phyloP scores from a whole-genome alignment of 2,888 invertebrate species.

The Creontiades dilutus region DNA sequence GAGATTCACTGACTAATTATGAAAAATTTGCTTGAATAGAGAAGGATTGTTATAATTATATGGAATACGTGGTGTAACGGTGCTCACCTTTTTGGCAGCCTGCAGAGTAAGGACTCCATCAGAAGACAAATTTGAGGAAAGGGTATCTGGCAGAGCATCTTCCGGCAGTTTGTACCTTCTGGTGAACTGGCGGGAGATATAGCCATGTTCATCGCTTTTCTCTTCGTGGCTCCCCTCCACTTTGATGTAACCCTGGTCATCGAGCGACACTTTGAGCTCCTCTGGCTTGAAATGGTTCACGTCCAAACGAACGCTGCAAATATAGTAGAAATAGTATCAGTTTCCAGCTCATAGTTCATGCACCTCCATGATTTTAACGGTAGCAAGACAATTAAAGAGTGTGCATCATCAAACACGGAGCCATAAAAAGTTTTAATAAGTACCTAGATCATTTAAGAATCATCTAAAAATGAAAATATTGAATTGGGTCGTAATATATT shows the following conservation, averaged over 20 bases:
- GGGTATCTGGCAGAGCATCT: constrained; percentile 78
- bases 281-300: constrained; percentile 79
- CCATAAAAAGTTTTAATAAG: no score
- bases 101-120: constrained; percentile 78
- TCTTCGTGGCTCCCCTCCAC: constrained; percentile 79
- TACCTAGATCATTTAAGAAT: no score
- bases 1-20: no score
- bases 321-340: not conserved
- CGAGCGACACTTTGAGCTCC: constrained; percentile 79
- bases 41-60: no score
- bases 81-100: constrained; percentile 72
- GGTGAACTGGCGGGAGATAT: constrained; percentile 78
- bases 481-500: no score
- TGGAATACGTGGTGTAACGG: no score
- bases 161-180: constrained; percentile 79
- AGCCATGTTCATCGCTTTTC: constrained; percentile 79
- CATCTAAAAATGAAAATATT: no score
- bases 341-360: not conserved
- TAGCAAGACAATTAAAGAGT: no score
- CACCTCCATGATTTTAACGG: not conserved
- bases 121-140: constrained; percentile 78
- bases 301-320: constrained; percentile 78
- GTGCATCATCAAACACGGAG: no score
- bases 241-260: constrained; percentile 78
- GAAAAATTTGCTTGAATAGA: no score